Evolutionary conservation across 2,888 invertebrate genomes (phyloP).

Genomic region (Tipula vernalis): DNA sequence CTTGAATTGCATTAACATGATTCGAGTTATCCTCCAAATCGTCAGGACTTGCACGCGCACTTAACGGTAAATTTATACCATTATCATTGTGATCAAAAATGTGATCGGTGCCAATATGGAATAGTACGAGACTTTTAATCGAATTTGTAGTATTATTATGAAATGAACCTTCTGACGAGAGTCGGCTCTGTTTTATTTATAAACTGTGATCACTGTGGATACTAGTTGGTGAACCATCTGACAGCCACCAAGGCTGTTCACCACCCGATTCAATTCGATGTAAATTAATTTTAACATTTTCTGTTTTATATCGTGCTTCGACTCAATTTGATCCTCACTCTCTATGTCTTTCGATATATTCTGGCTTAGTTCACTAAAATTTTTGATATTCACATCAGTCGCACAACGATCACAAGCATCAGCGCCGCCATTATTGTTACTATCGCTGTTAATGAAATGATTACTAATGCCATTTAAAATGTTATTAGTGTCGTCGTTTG

Average conservation of each 20-base stretch:
- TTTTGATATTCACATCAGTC: conserved; percentile 21
- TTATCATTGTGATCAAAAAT: conserved; percentile 17
- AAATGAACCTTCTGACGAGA: neutral
- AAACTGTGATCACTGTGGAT: neutral
- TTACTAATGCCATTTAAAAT: conserved; percentile 28
- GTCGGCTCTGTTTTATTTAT: neutral
- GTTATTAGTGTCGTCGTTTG: conserved; percentile 6
- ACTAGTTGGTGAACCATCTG: neutral
- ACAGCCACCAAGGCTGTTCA: conserved; percentile 13
- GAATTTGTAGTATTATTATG: neutral
- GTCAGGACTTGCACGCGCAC: conserved; percentile 70
- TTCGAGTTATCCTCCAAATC: conserved; percentile 45
- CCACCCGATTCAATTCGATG: conserved; percentile 8
- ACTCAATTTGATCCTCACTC: neutral
- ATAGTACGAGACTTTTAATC: neutral
- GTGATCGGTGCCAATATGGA: neutral
- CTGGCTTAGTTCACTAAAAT: conserved; percentile 28
- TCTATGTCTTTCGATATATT: conserved; percentile 30
- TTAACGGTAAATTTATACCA: conserved; percentile 41
- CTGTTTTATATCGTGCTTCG: conserved; percentile 13
- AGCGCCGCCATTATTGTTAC: conserved; percentile 26
- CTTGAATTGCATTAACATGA: neutral
- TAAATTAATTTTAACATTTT: conserved; percentile 14
- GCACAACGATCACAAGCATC: conserved; percentile 25
- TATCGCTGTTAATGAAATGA: conserved; percentile 13